Conservation (phyloP, 1,140 invertebrate genomes). For the Danaus plexippus region DNA sequence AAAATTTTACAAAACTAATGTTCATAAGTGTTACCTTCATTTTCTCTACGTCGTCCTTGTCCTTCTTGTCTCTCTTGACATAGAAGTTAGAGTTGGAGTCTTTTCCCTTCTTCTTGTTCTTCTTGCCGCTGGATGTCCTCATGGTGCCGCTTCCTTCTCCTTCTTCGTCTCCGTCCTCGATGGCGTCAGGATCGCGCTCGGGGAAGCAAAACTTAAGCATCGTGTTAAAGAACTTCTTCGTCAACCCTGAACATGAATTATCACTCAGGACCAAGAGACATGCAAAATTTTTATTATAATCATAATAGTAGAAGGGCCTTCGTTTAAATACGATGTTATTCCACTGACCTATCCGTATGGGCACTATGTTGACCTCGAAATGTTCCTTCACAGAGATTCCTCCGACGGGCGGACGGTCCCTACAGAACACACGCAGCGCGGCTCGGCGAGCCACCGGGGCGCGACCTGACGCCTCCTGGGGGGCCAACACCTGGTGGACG, state of each 20-base stretch:
- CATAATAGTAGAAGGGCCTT: not conserved
- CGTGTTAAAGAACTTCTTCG: conserved; percentile 97
- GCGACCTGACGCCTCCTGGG: conserved; percentile 89
- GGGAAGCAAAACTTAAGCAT: conserved; percentile 99
- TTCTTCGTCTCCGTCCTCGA: conserved; percentile 79
- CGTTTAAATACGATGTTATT: too few relatives aligned
- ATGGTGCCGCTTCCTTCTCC: conserved; percentile 62
- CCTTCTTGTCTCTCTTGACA: conserved; percentile 86
- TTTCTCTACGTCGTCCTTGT: conserved; percentile 97
- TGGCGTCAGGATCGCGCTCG: conserved; percentile 90
- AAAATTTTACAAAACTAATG: not conserved
- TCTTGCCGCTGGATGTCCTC: conserved; percentile 64
- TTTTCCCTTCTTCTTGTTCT: conserved; percentile 70
- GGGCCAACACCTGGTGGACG: conserved; percentile 80
- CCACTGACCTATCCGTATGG: conserved; percentile 86
- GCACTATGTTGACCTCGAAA: conserved; percentile 96
- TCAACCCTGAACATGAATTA: conserved; percentile 76
- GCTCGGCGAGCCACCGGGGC: conserved; percentile 91
- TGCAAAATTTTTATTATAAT: conserved; percentile 1
- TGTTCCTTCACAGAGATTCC: conserved; percentile 99
- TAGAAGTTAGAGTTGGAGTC: conserved; percentile 90
- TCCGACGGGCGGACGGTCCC: conserved; percentile 93
- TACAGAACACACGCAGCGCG: conserved; percentile 89
- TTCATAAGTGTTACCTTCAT: conserved; percentile 82
- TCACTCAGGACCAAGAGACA: not conserved